Percentiles rank a stretch among this genome's conserved stretches.
Evolutionary conservation across 2,113 vertebrate species (phyloP).

Genomic region (Brachyhypopomus occidentalis): DNA sequence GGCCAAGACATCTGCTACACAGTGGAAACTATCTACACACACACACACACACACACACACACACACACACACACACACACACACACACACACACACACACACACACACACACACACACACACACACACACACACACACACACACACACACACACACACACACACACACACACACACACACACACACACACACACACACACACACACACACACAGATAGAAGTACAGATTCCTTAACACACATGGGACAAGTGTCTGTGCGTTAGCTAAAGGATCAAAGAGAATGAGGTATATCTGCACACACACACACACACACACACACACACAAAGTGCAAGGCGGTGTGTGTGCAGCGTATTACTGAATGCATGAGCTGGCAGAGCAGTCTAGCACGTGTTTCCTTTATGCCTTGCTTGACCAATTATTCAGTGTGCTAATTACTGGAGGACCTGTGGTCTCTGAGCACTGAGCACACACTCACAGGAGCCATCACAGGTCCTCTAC

Average conservation of each 20-base stretch:
- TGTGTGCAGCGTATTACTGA: constrained; percentile 19
- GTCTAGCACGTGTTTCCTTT: constrained; percentile 47
- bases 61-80: no score
- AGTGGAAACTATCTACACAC: no score
- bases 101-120: constrained; percentile 10
- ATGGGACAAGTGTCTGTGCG: constrained; percentile 57
- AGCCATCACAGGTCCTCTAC: background rate
- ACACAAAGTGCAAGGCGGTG: constrained; percentile 17
- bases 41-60: no score
- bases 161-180: no score
- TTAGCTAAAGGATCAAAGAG: constrained; percentile 70
- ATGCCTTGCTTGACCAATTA: constrained; percentile 66
- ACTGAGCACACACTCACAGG: background rate
- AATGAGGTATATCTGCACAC: constrained; percentile 62
- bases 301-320: constrained; percentile 26
- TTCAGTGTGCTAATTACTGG: constrained; percentile 70
- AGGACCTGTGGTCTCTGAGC: background rate
- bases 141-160: no score
- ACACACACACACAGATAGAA: constrained; percentile 23
- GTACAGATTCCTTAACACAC: constrained; percentile 25
- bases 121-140: background rate
- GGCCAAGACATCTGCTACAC: background rate
- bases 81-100: no score
- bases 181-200: background rate
- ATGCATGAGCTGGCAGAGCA: constrained; percentile 49